Conservation (phyloP, 1,140 invertebrate species). For the Microvelia longipes region DNA sequence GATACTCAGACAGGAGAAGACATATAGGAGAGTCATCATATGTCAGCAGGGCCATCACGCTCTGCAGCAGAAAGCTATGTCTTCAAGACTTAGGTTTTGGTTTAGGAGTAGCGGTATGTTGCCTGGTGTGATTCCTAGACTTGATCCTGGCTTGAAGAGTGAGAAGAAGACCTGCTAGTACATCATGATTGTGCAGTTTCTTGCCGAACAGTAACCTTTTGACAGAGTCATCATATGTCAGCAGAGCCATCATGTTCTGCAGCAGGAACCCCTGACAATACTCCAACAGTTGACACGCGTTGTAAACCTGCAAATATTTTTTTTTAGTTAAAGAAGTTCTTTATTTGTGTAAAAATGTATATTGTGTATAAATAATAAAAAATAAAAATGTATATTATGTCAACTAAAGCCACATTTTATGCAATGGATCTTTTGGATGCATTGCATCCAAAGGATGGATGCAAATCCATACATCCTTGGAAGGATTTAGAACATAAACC, state of each 20-base stretch:
- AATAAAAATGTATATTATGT: no score
- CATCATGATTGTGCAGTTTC: conserved; percentile 76
- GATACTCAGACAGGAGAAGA: not conserved
- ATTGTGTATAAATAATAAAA: no score
- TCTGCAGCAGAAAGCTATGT: conserved; percentile 78
- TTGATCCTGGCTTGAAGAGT: conserved; percentile 68
- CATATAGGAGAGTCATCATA: conserved; percentile 58
- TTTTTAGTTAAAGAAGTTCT: conserved; percentile 8
- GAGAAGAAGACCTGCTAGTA: conserved; percentile 59
- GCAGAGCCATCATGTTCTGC: conserved; percentile 82
- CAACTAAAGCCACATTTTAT: no score
- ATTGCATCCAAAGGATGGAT: no score
- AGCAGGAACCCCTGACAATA: conserved; percentile 81
- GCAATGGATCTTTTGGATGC: no score
- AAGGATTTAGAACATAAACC: no score
- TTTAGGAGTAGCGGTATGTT: conserved; percentile 12
- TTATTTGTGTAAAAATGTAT: not conserved
- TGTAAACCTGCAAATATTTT: conserved; percentile 54
- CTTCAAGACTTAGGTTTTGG: conserved; percentile 26
- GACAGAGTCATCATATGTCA: conserved; percentile 80
- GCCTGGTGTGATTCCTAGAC: conserved; percentile 32
- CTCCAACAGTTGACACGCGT: conserved; percentile 65
- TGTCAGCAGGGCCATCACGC: conserved; percentile 77
- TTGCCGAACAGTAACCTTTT: conserved; percentile 76
- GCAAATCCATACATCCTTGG: no score